phyloP scores from a whole-genome alignment of 2,888 invertebrate genomes.

The Sminthurides aquaticus region DNA sequence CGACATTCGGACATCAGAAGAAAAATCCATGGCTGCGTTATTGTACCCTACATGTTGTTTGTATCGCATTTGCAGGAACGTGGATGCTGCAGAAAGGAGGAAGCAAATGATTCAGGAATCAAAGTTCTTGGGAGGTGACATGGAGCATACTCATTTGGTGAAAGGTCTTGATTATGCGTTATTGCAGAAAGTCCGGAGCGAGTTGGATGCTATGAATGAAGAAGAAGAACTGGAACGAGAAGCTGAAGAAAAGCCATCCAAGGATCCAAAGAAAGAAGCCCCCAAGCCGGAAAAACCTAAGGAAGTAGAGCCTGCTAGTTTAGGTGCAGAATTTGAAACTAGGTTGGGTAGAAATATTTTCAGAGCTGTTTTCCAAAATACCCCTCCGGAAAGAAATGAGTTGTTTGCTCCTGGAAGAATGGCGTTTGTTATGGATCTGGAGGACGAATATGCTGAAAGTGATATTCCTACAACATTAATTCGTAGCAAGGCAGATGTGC shows the following conservation, averaged over 20 bases:
- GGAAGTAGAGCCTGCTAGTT: slow-evolving; percentile 35
- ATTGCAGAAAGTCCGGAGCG: slow-evolving; percentile 80
- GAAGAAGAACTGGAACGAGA: slow-evolving; percentile 79
- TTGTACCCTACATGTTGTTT: no score
- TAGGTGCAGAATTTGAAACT: slow-evolving; percentile 48
- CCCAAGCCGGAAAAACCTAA: slow-evolving; percentile 48
- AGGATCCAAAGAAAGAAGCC: slow-evolving; percentile 48
- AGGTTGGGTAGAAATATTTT: slow-evolving; percentile 70
- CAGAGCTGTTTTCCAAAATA: slow-evolving; percentile 48
- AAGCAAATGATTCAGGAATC: slow-evolving; percentile 95
- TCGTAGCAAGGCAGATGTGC: slow-evolving; percentile 84
- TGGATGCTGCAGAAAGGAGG: slow-evolving; percentile 88
- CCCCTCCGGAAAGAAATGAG: slow-evolving; percentile 64
- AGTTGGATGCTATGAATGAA: slow-evolving; percentile 71
- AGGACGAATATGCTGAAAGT: slow-evolving; percentile 70
- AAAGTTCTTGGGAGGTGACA: slow-evolving; percentile 99
- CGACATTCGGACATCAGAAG: slow-evolving; percentile 39
- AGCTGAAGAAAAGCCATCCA: slow-evolving; percentile 52
- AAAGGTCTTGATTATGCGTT: slow-evolving; percentile 92
- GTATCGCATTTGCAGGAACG: slow-evolving; percentile 43
- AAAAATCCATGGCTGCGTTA: no score
- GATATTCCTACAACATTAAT: slow-evolving; percentile 95
- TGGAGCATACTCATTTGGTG: slow-evolving; percentile 99
- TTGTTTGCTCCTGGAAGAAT: slow-evolving; percentile 90
- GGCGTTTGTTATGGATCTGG: slow-evolving; percentile 96